Evolutionary conservation across 2,113 vertebrate genomes (phyloP), one percentile per base, ranked within the genome.

Genomic region (Cyprinodon brontotheroides): DNA sequence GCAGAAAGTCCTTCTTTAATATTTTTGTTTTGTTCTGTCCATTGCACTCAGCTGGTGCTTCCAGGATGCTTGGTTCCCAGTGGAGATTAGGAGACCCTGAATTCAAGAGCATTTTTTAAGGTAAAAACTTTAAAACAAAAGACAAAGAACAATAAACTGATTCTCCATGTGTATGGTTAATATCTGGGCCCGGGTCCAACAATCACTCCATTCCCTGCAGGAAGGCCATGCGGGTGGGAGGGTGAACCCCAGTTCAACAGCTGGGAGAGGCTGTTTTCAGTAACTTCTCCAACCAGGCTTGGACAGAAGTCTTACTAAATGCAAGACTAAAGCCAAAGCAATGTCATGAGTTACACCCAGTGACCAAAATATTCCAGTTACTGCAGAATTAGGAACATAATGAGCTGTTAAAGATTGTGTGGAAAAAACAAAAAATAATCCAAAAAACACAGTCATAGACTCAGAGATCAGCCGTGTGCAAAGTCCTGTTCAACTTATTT

Each of bases 221-320:
- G 89, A 86, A 83, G 89, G 80, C 77, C 74, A 48, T 5, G 73
- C 75, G 61, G 82, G 76, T 80, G 85, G 83, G 85, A 82, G 87
- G 89, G 81, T 87, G 79, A 89, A 70, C 37, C 81, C 86, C 85
- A 86, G 92, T 91, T 91, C 90, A 93, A 82, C 89, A 86, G 86
- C 84, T 86, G 84, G 88, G 89, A 92, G 87, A 89, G 87, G 88
- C 86, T 89, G 89, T 88, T 91, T 89, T 84, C 53, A 87, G 78
- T 89, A 82, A 87, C 80, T 77, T 61, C 79, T 41, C 70, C 61
- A 61, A 84, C 79, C 79, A 87, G 17, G 61, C 68, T 78, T 78
- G 45, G 82, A 88, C 68, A 91, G 79, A 70, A 75, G 78, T 80
- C 50, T 70, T 79, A 69, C 74, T 77, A 39, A 53, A 50, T 62